Conservation (phyloP, 2,888 invertebrate genomes). For the Lottia scabra region DNA sequence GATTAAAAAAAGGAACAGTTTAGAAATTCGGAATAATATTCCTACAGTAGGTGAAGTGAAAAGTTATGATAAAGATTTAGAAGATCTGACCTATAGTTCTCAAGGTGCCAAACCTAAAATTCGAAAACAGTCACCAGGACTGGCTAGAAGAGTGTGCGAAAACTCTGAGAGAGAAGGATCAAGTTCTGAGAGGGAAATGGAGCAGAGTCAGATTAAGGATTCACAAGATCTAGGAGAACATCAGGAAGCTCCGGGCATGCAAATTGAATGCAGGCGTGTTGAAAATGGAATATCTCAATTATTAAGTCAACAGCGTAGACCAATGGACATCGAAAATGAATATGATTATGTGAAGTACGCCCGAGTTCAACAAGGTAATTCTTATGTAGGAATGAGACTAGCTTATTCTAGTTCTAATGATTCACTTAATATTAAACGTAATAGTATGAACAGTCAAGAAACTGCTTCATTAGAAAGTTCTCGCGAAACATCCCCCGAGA, state of each 20-base stretch:
- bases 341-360: conserved; percentile 68
- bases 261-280: neutral
- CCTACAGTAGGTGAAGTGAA: conserved; percentile 62
- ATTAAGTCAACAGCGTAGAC: conserved; percentile 1
- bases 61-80: conserved; percentile 56
- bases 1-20: conserved; percentile 59
- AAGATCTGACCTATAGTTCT: conserved; percentile 41
- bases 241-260: neutral
- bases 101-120: conserved; percentile 63
- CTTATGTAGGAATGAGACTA: conserved; percentile 82
- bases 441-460: conserved; percentile 36
- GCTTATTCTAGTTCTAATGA: conserved; percentile 71
- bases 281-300: neutral
- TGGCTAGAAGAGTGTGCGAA: conserved; percentile 60
- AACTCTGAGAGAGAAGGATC: conserved; percentile 48
- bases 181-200: conserved; percentile 49
- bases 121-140: conserved; percentile 65
- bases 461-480: conserved; percentile 49
- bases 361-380: conserved; percentile 74
- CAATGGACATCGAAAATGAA: conserved; percentile 64
- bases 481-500: conserved; percentile 59
- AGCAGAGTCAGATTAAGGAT: conserved; percentile 16
- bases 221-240: neutral
- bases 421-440: conserved; percentile 44
- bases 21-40: conserved; percentile 67